Base-by-base conservation (phyloP, 1,140 invertebrate species). In the Drosophila sucinea region DNA sequence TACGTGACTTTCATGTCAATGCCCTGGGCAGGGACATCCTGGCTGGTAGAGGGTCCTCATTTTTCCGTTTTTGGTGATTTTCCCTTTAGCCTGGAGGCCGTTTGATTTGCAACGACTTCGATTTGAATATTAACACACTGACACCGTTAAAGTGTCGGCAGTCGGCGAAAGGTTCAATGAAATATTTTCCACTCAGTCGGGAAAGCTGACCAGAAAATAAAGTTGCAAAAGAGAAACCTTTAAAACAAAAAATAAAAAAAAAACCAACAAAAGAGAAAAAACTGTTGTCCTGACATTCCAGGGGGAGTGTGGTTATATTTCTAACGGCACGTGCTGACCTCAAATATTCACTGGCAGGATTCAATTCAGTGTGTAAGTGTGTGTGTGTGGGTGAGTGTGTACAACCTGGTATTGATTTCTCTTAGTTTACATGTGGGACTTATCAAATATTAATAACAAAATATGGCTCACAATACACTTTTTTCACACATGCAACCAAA, bases 391-490 rank as follows among this genome's bases (percentile, higher is more conserved):
- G 33, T 62, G 29, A 47, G 25, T 23, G 35, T 38, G 57, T 33
- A 35, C 25, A 67, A 79, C 79, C 80, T 80, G 84, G 54, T 87
- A 87, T 87, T 87, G 84, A 87, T 87, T 87, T 87, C 89, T 70
- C 54, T 74, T 84, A 74, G 83, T 84, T 89, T 78, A 83, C 84
- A 87, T 84, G 73, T 80, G 83, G 80, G 77, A 78, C 60, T 75
- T 89, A 89, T 87, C 80, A 87, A 87, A 87, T 87, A 87, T 87
- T 87, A 74, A 87, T 89, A 73, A 66, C 65, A 44, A 77, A 77
- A 86, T 79, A 79, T 83, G 70, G 67, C 65, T 62, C 67, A 77
- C 70, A 74, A 64, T 75, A 71, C 51, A 70, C 58, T 54, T 70
- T 74, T 60, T 75, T 75, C 64, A 67, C 73, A 77, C 73, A 76